Percentiles rank a stretch among this genome's conserved stretches.
Evolutionary conservation across 2,888 invertebrate genomes (phyloP).

Genomic region (Acleris sparsana): DNA sequence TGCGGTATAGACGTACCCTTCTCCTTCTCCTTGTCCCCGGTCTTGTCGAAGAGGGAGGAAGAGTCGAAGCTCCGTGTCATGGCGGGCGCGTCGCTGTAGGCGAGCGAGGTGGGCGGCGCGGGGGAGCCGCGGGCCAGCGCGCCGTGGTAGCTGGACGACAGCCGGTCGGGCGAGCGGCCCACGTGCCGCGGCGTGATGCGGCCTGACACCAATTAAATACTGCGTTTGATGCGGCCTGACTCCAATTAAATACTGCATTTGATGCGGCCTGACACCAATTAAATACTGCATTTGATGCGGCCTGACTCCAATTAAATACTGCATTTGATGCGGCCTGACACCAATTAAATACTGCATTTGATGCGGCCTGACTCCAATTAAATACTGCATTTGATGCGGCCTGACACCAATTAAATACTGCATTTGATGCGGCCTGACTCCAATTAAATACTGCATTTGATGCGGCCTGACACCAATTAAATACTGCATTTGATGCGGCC

Average conservation of each 20-base stretch:
- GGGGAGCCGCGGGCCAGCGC: conserved; percentile 61
- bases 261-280: conserved; percentile 65
- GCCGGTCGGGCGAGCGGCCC: conserved; percentile 88
- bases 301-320: too few relatives aligned
- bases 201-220: conserved; percentile 57
- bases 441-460: too few relatives aligned
- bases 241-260: too few relatives aligned
- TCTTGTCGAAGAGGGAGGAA: conserved; percentile 53
- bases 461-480: conserved; percentile 64
- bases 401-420: too few relatives aligned
- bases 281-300: too few relatives aligned
- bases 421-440: conserved; percentile 67
- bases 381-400: too few relatives aligned
- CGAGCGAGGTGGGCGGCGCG: conserved; percentile 73
- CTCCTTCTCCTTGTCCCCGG: conserved; percentile 46
- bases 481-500: conserved; percentile 73
- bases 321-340: conserved; percentile 69
- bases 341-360: too few relatives aligned
- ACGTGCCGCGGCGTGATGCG: conserved; percentile 69
- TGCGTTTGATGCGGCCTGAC: conserved; percentile 71
- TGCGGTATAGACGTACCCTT: conserved; percentile 38
- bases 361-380: conserved; percentile 66
- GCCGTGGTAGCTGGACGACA: conserved; percentile 88
- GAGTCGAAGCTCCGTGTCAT: conserved; percentile 73
- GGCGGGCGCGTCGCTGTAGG: conserved; percentile 55